Base-by-base conservation (phyloP, 2,797 vertebrate genomes). In the Hemitrygon akajei region DNA sequence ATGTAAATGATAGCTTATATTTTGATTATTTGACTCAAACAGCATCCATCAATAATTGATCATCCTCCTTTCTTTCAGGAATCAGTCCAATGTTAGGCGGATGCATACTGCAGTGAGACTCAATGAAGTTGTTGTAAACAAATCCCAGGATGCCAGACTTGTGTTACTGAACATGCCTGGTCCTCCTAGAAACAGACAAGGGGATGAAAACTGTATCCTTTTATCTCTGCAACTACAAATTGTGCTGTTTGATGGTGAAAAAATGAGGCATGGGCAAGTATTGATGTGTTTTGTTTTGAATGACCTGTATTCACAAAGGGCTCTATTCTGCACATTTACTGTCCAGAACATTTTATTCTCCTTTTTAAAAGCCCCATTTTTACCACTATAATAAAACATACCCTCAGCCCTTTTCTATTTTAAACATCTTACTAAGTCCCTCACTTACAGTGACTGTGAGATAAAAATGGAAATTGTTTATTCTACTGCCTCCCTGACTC, bases 121-220 rank as follows among this genome's bases (percentile, higher is more conserved):
- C 94, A 98, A 98, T 0, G 98, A 97, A 94, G 96, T 97, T 71
- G 97, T 99, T 89, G 97, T 98, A 93, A 98, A 97, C 96, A 98
- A 97, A 95, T 99, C 99, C 1, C 98, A 99, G 95, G 96, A 97
- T 0, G 98, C 98, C 25, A 98, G 98, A 80, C 97, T 99, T 94
- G 98, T 99, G 80, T 97, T 99, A 93, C 97, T 99, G 94, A 99
- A 99, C 96, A 99, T 99, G 99, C 99, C 99, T 0, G 99, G 98
- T 79, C 99, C 98, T 0, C 99, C 99, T 0, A 97, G 79, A 94
- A 99, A 97, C 97, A 96, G 97, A 92, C 98, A 98, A 93, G 99
- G 98, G 0, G 98, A 99, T 0, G 98, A 99, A 95, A 99, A 99
- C 96, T 99, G 98, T 99, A 99, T 99, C 99, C 98, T 99, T 95